Evolutionary conservation across 23 tunicate genomes (phyloP), one percentile per base, ranked within the genome.

Genomic region (Halocynthia aurantium): DNA sequence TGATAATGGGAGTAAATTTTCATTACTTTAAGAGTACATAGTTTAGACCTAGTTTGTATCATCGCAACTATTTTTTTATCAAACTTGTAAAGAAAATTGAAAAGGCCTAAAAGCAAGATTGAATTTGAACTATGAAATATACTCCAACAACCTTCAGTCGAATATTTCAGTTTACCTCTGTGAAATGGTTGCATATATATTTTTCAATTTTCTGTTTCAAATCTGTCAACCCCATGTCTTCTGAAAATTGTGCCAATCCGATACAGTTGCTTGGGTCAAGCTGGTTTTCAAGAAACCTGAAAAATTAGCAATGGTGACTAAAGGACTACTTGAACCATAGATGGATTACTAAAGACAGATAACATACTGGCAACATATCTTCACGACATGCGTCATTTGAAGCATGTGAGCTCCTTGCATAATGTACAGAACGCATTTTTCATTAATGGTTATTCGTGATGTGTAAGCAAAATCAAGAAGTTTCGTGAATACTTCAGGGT

Each of bases 341-440:
- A 13, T 13, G 17, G n/a, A 15, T 15, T 58, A 58, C 17, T 58
- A 4, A 13, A 58, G 64, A n/a, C 64, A 11, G 21, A 11, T 8
- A 6, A 64, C 82, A 71, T 77, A 91, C 97, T 81, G 77, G 84
- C 87, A 85, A 77, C 97, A 91, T n/a, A 91, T 91, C 55, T 85
- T 84, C 10, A 91, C 75, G 50, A 91, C 90, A 72, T 91, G 97
- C 15, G 73, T 85, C 97, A 91, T 91, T 65, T 91, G 97, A 10
- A 91, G 81, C 97, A 91, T 91, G 77, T 84, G 75, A 10, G 97
- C 97, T 22, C 97, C 97, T 17, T 73, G 77, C 97, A 91, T 91
- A 40, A 91, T 81, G 68, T 91, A 83, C 52, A 91, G 81, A 13
- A 91, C 97, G 72, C 97, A 91, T 66, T 91, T 77, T 77, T 91